Conservation (phyloP, 2,797 vertebrate species). For the Muraenolepis orangiensis region DNA sequence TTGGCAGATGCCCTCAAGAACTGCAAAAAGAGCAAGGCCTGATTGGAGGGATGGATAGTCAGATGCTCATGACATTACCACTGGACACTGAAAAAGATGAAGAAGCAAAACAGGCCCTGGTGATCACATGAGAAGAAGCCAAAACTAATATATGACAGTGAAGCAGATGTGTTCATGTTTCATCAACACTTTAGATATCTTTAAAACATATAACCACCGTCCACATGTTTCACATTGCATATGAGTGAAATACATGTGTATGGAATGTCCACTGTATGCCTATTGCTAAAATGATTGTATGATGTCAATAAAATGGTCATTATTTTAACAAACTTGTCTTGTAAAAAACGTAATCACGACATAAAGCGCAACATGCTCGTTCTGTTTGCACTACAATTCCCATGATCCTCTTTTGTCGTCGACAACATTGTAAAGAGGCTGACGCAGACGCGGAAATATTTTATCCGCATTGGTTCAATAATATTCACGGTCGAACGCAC, state of each 20-base stretch:
- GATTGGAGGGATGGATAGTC: slow-evolving; percentile 18
- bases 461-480: not conserved
- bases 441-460: not conserved
- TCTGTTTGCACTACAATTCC: slow-evolving; percentile 52
- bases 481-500: not conserved
- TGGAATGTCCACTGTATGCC: not conserved
- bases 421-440: not conserved
- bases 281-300: slow-evolving; percentile 27
- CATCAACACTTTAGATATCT: not conserved
- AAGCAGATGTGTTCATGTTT: not conserved
- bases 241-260: not conserved
- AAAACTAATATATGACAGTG: not conserved
- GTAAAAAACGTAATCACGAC: not conserved
- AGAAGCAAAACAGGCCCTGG: slow-evolving; percentile 13
- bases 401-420: slow-evolving; percentile 36
- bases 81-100: not conserved
- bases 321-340: slow-evolving; percentile 48
- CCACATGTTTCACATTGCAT: not conserved
- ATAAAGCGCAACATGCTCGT: not conserved
- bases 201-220: not conserved
- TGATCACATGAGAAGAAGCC: not conserved
- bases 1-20: slow-evolving; percentile 80
- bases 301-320: slow-evolving; percentile 59
- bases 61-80: slow-evolving; percentile 1
- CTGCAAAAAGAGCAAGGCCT: slow-evolving; percentile 82